Evolutionary conservation across 2,797 vertebrate genomes (phyloP).

Genomic region (Decapterus maruadsi): DNA sequence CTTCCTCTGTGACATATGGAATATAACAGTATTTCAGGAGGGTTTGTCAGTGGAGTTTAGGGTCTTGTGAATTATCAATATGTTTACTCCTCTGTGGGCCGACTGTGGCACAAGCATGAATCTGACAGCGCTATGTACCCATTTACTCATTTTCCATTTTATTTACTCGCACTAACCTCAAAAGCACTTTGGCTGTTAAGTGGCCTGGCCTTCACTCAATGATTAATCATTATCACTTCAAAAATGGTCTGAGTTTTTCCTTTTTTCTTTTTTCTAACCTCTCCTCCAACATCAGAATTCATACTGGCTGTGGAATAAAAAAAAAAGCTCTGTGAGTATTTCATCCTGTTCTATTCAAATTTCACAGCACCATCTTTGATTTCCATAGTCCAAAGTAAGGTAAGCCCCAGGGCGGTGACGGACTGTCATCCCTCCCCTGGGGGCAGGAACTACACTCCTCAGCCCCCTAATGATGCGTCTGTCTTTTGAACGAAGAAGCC

Average conservation of each 20-base stretch:
- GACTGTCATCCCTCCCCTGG: conserved; percentile 86
- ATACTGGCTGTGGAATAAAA: conserved; percentile 35
- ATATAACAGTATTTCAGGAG: conserved; percentile 8
- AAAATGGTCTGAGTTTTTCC: conserved; percentile 32
- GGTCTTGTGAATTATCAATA: conserved; percentile 48
- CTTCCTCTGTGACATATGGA: conserved; percentile 15
- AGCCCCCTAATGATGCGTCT: conserved; percentile 86
- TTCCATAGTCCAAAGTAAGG: conserved; percentile 83
- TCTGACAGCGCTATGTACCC: not conserved
- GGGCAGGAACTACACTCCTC: conserved; percentile 82
- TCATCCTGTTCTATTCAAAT: conserved; percentile 83
- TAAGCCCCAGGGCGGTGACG: conserved; percentile 79
- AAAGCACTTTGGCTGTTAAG: conserved; percentile 29
- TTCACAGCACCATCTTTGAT: conserved; percentile 82
- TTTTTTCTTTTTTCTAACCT: conserved; percentile 2
- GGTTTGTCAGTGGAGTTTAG: conserved; percentile 16
- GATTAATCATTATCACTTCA: conserved; percentile 63
- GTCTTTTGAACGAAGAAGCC: conserved; percentile 82
- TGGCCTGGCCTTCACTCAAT: conserved; percentile 14
- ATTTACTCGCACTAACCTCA: conserved; percentile 41
- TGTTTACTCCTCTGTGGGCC: conserved; percentile 27
- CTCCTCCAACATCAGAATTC: conserved; percentile 60
- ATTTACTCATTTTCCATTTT: conserved; percentile 27
- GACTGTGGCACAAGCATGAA: conserved; percentile 1
- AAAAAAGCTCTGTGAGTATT: conserved; percentile 56